Evolutionary conservation across 2,888 invertebrate genomes (phyloP), one percentile per base, ranked within the genome.

Genomic region (Drosophila mayaguana): DNA sequence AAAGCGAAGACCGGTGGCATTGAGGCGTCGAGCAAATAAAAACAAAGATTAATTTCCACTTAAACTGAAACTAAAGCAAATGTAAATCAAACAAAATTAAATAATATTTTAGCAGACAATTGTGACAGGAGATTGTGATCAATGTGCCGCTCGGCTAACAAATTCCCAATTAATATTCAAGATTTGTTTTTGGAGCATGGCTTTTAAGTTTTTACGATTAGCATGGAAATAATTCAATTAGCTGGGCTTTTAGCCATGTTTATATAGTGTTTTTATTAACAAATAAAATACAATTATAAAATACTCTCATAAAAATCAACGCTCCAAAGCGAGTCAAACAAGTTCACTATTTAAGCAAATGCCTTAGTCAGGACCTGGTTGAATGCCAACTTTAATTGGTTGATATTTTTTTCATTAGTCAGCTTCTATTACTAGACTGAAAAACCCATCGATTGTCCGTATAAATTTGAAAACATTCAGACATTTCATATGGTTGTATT

Each of bases 181-280:
- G 25, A 18, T 9, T 14, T 45, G 8, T 22, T 36, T n/a, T 68
- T 54, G 54, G 45, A 75, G 70, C 45, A 48, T 62, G 54, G 22
- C 34, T 57, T 54, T 74, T 62, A 40, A 36, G 20, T 20, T 54
- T 65, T 18, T 34, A 46, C 16, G 86, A 86, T 86, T 87, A 80
- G 87, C 76, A 81, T 89, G 68, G 65, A 79, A 81, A 85, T 88
- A 72, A 78, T 88, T 85, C 84, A 88, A 88, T 88, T 86, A 85
- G 78, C 38, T 69, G 72, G 72, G 64, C 74, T 81, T 69, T 87
- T 70, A 75, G 73, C 63, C 62, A 64, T 63, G 54, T 53, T 60
- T 43, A 48, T 73, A n/a, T 50, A 55, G 28, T 43, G 16, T 38
- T 50, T 53, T 61, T 42, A 45, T 48, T 54, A 63, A 65, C 71